A percentile compares a stretch with the other conserved stretches of the same genome.
Evolutionary conservation across 2,797 vertebrate genomes (phyloP).

Genomic region (Anomalospiza imberbis): DNA sequence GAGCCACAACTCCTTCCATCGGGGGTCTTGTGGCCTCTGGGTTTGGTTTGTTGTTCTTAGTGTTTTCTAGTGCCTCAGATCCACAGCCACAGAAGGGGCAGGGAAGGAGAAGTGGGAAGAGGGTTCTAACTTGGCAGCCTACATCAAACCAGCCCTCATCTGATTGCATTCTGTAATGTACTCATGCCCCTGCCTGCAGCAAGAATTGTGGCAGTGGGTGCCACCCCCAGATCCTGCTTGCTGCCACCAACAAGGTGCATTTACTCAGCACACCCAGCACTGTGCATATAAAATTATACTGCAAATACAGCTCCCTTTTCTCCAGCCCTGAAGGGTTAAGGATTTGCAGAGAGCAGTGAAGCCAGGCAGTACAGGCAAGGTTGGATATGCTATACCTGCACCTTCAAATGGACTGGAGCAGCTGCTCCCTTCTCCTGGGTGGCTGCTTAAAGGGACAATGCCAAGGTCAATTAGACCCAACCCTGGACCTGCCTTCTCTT

Average conservation of each 20-base stretch:
- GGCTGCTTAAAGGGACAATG: constrained; percentile 8
- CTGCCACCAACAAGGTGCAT: rapidly evolving
- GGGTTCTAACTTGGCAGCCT: background rate
- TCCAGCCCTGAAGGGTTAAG: background rate
- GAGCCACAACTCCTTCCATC: background rate
- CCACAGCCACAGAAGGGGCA: background rate
- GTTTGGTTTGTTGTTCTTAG: background rate
- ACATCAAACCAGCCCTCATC: background rate
- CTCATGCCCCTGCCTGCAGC: background rate
- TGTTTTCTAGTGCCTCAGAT: background rate
- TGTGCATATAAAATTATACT: background rate
- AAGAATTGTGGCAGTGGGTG: background rate
- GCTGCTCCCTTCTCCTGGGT: background rate
- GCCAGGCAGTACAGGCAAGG: background rate
- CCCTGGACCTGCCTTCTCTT: background rate
- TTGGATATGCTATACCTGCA: background rate
- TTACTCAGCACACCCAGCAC: background rate
- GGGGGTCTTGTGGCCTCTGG: background rate
- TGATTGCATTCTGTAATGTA: background rate
- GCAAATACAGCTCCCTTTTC: background rate
- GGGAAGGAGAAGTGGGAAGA: background rate
- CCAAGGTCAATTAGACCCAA: background rate
- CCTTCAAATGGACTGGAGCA: background rate
- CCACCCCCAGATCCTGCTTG: background rate
- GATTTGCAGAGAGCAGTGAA: background rate